These are phyloP conservation scores for Microctenopoma lineatum DNA, from an alignment of 2,797 vertebrate species.

Conservation along the genomic window DNA sequence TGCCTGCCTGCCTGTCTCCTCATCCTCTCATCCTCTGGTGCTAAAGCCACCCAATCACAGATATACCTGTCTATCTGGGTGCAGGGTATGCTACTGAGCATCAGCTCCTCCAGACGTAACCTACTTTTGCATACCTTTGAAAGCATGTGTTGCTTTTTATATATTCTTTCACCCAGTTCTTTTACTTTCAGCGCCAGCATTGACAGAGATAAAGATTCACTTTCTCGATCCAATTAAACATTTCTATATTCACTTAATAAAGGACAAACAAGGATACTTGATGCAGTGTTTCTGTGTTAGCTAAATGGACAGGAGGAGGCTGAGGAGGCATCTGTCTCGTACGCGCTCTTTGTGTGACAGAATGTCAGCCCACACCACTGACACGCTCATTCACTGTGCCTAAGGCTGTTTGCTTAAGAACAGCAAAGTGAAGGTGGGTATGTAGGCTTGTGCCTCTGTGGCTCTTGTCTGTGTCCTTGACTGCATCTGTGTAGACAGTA, in stretches of 20 bases:
- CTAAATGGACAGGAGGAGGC: conserved; percentile 51
- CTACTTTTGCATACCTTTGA: conserved; percentile 48
- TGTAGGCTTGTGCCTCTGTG: conserved; percentile 64
- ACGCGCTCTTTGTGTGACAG: conserved; percentile 65
- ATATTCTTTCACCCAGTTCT: conserved; percentile 36
- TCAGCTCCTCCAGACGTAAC: conserved; percentile 40
- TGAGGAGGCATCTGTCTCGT: conserved; percentile 53
- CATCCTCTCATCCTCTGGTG: conserved; percentile 55
- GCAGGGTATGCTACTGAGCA: conserved; percentile 44
- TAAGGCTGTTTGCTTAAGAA: conserved; percentile 74
- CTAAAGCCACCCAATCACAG: conserved; percentile 52
- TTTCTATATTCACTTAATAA: conserved; percentile 11
- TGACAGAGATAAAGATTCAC: conserved; percentile 8
- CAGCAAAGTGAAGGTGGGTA: conserved; percentile 71
- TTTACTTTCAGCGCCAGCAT: conserved; percentile 19
- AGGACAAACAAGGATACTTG: conserved; percentile 15
- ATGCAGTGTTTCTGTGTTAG: conserved; percentile 35
- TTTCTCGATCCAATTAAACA: conserved; percentile 12
- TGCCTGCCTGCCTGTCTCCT: conserved; percentile 28
- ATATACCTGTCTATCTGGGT: conserved; percentile 48
- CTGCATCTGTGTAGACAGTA: conserved; percentile 61
- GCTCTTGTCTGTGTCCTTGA: conserved; percentile 68
- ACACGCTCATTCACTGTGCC: conserved; percentile 68
- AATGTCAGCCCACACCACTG: conserved; percentile 68
- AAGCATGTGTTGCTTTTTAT: conserved; percentile 16